Evolutionary conservation across 2,797 vertebrate species (phyloP), one percentile per base, ranked within the genome.

Genomic region (Vespertilio murinus): DNA sequence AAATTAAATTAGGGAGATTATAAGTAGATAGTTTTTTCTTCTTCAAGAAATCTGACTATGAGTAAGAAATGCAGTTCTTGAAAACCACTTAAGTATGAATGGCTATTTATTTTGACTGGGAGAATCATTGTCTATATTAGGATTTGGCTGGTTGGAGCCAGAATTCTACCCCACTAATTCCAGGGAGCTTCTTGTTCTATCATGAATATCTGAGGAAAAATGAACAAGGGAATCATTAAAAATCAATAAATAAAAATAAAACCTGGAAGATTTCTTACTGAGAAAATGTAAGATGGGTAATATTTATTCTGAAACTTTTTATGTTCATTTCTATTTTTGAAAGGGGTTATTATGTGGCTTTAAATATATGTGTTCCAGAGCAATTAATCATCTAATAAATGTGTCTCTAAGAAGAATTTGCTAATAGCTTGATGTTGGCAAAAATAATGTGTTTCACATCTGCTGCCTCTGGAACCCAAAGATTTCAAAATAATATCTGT

Each of bases 371-470:
- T 79, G 61, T 93, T 92, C 47, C 79, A 93, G 40, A 45, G 23
- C 38, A 71, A 67, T 87, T 93, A 83, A 71, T 94, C 77, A 81
- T 73, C 56, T 73, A 33, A 79, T 83, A 94, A 77, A 69, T 88
- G n/a, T 78, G 80, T 67, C 45, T 93, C 42, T 93, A 80, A 23
- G 70, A 87, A 75, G 75, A 47, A 79, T 84, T 90, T 71, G 61
- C 47, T 77, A 82, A 94, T 78, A 80, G 64, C 80, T 74, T 59
- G 25, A 86, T 87, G 49, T 86, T 95, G 74, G 56, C 78, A 73
- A 95, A 97, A 92, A 85, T 84, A 81, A 79, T 17, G 25, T 83
- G 22, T 83, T 95, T 88, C n/a, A 80, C 79, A 84, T 87, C 23
- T 49, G 52, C 70, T 96, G 45, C 11, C 28, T 91, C 35, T 64